Conservation (phyloP, 2,888 invertebrate genomes). For the Drosophila sordidula region DNA sequence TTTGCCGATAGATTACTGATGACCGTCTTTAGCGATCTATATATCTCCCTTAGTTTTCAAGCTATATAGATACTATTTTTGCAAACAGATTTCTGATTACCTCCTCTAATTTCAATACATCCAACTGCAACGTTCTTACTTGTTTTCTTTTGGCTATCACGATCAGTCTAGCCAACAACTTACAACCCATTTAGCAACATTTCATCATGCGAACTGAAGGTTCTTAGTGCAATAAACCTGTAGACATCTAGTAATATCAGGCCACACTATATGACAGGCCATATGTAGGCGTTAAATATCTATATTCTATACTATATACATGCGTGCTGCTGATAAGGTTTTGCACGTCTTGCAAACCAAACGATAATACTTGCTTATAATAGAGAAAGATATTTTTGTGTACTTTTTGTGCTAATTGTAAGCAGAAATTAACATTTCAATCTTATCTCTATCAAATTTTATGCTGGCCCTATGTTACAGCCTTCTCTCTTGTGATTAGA, state of each 20-base stretch:
- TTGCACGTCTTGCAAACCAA: slow-evolving; percentile 9
- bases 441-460: slow-evolving; percentile 16
- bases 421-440: slow-evolving; percentile 6
- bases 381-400: slow-evolving; percentile 19
- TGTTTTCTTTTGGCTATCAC: not conserved
- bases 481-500: slow-evolving; percentile 35
- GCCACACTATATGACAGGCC: slow-evolving; percentile 2
- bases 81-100: too few relatives aligned
- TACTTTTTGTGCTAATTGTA: slow-evolving; percentile 6
- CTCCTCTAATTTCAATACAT: too few relatives aligned
- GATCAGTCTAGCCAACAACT: not conserved
- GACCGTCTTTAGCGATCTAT: too few relatives aligned
- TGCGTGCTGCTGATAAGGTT: slow-evolving; percentile 36
- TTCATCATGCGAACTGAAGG: not conserved
- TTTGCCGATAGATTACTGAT: too few relatives aligned
- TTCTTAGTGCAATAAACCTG: not conserved
- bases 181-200: not conserved
- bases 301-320: slow-evolving; percentile 1
- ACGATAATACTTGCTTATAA: slow-evolving; percentile 4
- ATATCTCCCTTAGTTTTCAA: too few relatives aligned
- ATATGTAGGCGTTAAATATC: slow-evolving; percentile 17
- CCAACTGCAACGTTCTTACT: too few relatives aligned
- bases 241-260: slow-evolving; percentile 11
- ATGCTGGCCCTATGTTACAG: slow-evolving; percentile 30
- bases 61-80: too few relatives aligned